These are phyloP conservation scores for Spermophilus dauricus DNA, from an alignment of 2,113 vertebrate genomes.

Conservation along the genomic window DNA sequence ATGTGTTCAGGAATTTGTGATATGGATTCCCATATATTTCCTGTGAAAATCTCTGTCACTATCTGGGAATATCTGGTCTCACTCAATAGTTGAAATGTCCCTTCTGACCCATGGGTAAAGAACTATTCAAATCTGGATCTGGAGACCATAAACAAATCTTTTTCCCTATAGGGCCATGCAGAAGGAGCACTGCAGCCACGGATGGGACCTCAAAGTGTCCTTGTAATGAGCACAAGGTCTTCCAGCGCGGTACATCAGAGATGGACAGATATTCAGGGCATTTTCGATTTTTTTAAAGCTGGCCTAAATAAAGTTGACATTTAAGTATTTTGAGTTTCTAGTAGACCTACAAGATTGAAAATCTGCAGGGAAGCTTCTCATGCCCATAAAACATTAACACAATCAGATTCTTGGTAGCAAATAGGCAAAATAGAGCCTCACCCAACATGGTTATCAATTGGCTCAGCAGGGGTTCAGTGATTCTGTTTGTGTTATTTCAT, in stretches of 20 bases:
- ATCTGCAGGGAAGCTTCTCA: not conserved
- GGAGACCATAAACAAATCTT: not conserved
- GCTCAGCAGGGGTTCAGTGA: not conserved
- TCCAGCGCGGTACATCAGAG: not conserved
- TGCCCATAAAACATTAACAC: not conserved
- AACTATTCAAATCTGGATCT: not conserved
- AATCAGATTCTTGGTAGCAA: not conserved
- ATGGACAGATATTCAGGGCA: not conserved
- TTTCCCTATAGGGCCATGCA: not conserved
- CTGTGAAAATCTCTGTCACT: not conserved
- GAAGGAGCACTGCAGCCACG: not conserved
- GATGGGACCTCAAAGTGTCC: not conserved
- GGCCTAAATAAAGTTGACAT: not conserved
- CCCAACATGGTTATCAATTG: not conserved
- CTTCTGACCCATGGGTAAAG: not conserved
- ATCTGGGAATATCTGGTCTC: not conserved
- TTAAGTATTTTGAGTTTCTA: not conserved
- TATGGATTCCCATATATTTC: not conserved
- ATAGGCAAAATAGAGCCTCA: not conserved
- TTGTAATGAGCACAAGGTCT: not conserved
- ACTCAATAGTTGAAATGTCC: not conserved
- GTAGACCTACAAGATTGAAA: not conserved
- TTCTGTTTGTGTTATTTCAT: not conserved
- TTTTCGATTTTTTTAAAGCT: not conserved
- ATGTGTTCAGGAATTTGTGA: not conserved